These are phyloP conservation scores for Hucho hucho DNA, from an alignment of 2,113 vertebrate genomes.

Conservation along the genomic window DNA sequence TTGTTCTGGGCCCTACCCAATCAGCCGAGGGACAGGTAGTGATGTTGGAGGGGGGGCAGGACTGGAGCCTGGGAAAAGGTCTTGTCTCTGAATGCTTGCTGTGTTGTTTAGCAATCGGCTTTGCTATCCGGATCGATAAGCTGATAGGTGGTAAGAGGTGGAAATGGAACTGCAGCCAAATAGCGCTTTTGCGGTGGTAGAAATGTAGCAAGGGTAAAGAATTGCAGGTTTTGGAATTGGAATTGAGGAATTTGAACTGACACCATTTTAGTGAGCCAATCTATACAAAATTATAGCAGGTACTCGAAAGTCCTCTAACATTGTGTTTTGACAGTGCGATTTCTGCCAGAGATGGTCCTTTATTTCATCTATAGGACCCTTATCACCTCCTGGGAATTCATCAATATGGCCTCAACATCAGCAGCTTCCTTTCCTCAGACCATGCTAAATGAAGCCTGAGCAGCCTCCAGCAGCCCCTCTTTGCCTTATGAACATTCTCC, in stretches of 20 bases:
- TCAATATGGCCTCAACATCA: not conserved
- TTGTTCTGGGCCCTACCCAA: not conserved
- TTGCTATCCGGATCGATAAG: not conserved
- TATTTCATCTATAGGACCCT: not conserved
- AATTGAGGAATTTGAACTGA: too few species aligned
- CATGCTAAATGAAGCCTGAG: slow-evolving; percentile 2
- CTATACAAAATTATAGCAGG: not conserved
- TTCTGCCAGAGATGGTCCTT: not conserved
- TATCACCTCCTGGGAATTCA: not conserved
- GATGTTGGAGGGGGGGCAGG: not conserved
- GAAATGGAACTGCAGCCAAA: too few species aligned
- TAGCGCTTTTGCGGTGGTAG: too few species aligned
- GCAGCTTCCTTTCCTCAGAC: not conserved
- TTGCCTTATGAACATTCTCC: not conserved
- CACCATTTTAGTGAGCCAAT: too few species aligned
- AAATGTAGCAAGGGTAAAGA: too few species aligned
- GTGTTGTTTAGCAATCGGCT: not conserved
- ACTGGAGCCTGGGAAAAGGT: not conserved
- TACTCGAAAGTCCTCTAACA: not conserved
- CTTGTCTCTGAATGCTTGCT: not conserved
- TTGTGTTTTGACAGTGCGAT: not conserved
- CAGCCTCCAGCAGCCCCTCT: not conserved
- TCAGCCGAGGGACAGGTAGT: not conserved
- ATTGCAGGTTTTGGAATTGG: too few species aligned
- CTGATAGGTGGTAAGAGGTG: not conserved